Evolutionary conservation across 2,113 vertebrate species (phyloP), one percentile per base, ranked within the genome.

Genomic region (Aegithalos caudatus): DNA sequence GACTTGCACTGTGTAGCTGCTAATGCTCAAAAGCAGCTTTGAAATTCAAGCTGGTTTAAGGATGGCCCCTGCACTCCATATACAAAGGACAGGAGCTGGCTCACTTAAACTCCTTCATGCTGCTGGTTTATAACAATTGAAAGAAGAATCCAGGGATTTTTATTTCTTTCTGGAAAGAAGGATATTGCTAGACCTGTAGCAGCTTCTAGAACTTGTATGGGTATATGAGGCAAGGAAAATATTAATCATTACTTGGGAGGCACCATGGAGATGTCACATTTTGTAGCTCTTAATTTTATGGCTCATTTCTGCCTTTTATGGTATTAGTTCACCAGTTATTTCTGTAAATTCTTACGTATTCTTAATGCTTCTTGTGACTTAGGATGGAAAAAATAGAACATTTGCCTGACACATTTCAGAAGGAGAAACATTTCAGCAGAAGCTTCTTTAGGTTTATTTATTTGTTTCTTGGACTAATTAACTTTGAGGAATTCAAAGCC

Each of bases 221-320:
- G 40, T 88, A n/a, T 21, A 47, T 62, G 78, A 86, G 69, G 54
- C 53, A 72, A 64, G 79, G 80, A 83, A 93, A 88, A 82, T 66
- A 91, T 77, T 93, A 94, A 95, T 86, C 78, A 60, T 93, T 81
- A 78, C 60, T 92, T 87, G 66, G 50, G 70, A 94, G 70, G 47
- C 67, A 56, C 38, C 86, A 60, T 11, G 1, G 4, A 80, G 42
- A 82, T 84, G 78, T 79, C 91, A 81, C 40, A 48, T 94, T 92
- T 83, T 87, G 57, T 82, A 92, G 66, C 51, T 93, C 42, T 89
- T 88, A 77, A 88, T 90, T 88, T 94, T 95, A 86, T 93, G 47
- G 57, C 58, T 93, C 42, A 51, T 79, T 96, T 95, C 83, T 94
- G 62, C 92, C 62, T 86, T 95, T 95, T 94, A 90, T 80, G 25